These are phyloP conservation scores for Tetragnatha versicolor DNA, from an alignment of 1,140 invertebrate genomes.

Conservation along the genomic window DNA sequence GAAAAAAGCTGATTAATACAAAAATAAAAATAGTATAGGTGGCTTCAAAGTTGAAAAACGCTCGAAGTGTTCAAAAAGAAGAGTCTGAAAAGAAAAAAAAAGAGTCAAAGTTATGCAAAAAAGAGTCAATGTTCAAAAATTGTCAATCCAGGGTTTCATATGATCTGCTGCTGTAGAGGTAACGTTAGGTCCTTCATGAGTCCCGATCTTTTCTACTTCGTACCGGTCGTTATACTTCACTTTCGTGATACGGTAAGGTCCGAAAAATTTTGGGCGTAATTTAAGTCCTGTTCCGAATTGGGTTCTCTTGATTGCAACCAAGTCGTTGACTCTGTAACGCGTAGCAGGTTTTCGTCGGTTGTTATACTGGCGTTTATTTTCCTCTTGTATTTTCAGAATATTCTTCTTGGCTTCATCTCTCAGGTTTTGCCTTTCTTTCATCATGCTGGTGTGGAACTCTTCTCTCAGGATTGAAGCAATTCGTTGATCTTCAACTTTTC, in stretches of 20 bases:
- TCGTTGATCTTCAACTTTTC: too few relatives aligned
- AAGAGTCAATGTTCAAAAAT: neutral
- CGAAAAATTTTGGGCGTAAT: neutral
- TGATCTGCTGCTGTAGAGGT: neutral
- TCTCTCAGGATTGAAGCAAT: neutral
- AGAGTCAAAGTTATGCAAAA: neutral
- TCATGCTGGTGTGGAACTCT: neutral
- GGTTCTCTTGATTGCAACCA: neutral
- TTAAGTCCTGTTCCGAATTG: slow-evolving; percentile 7
- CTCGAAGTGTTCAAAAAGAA: neutral
- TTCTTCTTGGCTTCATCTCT: neutral
- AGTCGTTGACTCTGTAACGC: neutral
- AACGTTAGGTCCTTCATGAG: neutral
- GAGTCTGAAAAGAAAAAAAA: neutral
- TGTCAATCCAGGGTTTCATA: neutral
- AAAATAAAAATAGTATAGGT: neutral
- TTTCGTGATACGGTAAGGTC: neutral
- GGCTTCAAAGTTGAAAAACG: neutral
- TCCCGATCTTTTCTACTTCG: slow-evolving; percentile 1
- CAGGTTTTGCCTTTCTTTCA: neutral
- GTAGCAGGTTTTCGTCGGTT: neutral
- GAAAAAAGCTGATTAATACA: neutral
- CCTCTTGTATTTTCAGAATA: neutral
- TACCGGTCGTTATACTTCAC: neutral
- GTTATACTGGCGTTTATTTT: neutral